A percentile compares a stretch with the other conserved stretches of the same genome.
Conservation (phyloP, 1,140 invertebrate species). For the Danaus plexippus region DNA sequence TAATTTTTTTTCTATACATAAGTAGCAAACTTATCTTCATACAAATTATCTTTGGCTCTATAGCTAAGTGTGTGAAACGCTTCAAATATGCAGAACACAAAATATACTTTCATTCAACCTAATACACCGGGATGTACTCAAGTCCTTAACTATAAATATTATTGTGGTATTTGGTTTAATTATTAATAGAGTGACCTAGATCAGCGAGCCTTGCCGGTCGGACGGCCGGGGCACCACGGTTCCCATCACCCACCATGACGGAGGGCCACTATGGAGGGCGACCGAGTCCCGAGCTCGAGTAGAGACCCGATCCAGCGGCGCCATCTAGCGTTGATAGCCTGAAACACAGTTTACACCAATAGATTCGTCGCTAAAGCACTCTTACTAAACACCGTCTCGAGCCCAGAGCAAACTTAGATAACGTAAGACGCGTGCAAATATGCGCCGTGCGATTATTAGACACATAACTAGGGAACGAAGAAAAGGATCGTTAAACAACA, state of each 20-base stretch:
- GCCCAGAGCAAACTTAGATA: conserved; percentile 25
- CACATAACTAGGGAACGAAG: conserved; percentile 6
- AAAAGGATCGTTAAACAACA: not conserved
- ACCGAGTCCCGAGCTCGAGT: conserved; percentile 34
- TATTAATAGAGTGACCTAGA: too few species aligned
- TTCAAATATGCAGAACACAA: too few species aligned
- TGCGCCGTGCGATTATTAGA: conserved; percentile 9
- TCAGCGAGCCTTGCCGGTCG: too few species aligned
- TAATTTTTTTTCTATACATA: too few species aligned
- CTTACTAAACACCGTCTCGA: not conserved
- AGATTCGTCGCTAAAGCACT: conserved; percentile 1
- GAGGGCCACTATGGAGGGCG: conserved; percentile 25
- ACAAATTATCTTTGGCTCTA: too few species aligned
- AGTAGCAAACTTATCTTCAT: too few species aligned
- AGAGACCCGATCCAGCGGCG: conserved; percentile 8
- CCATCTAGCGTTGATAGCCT: conserved; percentile 64
- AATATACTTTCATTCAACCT: too few species aligned
- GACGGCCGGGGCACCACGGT: conserved; percentile 8
- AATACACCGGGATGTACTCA: too few species aligned
- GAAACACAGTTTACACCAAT: conserved; percentile 23
- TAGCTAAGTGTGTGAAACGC: too few species aligned
- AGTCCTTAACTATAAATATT: too few species aligned
- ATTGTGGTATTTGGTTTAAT: too few species aligned
- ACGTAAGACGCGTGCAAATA: conserved; percentile 27
- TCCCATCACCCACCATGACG: conserved; percentile 1